Evolutionary conservation across 2,113 vertebrate genomes (phyloP), one percentile per base, ranked within the genome.

Genomic region (Cheirogaleus medius): DNA sequence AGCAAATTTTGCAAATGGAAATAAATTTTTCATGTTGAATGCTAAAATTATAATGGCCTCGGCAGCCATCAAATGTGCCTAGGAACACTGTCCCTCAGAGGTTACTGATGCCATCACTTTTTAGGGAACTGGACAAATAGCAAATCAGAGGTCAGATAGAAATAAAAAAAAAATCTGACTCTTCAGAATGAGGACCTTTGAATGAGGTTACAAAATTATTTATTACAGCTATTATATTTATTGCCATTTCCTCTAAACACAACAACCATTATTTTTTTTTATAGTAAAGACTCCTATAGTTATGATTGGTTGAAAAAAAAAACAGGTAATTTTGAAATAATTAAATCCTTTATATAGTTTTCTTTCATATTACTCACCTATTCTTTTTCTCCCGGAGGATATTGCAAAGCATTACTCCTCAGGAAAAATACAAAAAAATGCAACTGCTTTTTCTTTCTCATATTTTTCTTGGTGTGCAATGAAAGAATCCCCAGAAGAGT

Each of bases 341-440:
- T 95, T 96, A 96, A 97, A 97, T 96, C 52, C 47, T 93, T 77
- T 91, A 52, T 44, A 86, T 77, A 60, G 69, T 69, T 94, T 93
- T 86, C 27, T 87, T 95, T 91, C 52, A 52, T 18, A 32, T 92
- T 90, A 68, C 54, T 96, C 84, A 82, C 68, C 73, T 91, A 54
- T 87, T 88, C 23, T 84, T 96, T 86, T 37, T 47, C 42, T 94
- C 91, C 86, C 94, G 29, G 10, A 80, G 68, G 91, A 93, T 78
- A 47, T 85, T 71, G 15, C 90, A 95, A 96, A 93, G 69, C 69
- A 87, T 80, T 34, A 39, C 29, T 91, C 82, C 56, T 87, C 21
- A 56, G 73, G 47, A 95, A 90, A 97, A 97, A 85, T 21, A 54
- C 21, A 74, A 52, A 8, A 76, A 87, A 94, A 90, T 8, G 25